Evolutionary conservation across 2,888 invertebrate genomes (phyloP), one percentile per base, ranked within the genome.

Genomic region (Agonopterix heracliana): DNA sequence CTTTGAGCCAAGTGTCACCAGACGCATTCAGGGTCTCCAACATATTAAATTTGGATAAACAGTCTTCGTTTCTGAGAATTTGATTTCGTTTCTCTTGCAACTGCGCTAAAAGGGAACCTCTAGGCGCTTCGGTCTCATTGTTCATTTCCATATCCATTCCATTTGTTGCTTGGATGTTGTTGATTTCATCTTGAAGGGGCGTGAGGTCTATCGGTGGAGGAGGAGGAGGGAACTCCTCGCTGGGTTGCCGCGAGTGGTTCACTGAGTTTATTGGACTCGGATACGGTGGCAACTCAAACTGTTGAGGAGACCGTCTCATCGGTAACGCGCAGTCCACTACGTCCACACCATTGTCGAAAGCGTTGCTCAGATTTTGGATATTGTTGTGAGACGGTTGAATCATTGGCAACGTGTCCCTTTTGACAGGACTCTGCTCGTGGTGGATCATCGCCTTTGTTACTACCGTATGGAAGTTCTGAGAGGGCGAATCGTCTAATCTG

Each of bases 141-240:
- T 81, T 74, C 46, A 75, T 73, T 51, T 51, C 71, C 67, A 71
- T 82, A 67, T 58, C 55, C 9, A 55, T 51, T 34, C 68, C 66
- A 48, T 67, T 74, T 8, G 60, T 55, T 36, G 66, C 71, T 62
- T 83, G 79, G 45, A 91, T 82, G 61, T 89, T 88, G 54, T 85
- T 81, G 7, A 91, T 72, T 71, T 92, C 91, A 55, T 92, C 91
- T 52, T 92, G 91, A 0, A 93, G 78, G 0, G 92, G 90, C 14
- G 91, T 91, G 54, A 94, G 81, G 56, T 94, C 94, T 44, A 94
- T 90, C 0, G 93, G 93, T 1, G 94, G 93, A 0, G 96, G 96
- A n/a, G 95, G 95, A 4, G 96, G 96, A 45, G 96, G 96, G 64
- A 96, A 96, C 64, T 96, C 96, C 78, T 96, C 96, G 74, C 96